Base-by-base conservation (phyloP, 2,797 vertebrate species). In the Aythya fuligula region DNA sequence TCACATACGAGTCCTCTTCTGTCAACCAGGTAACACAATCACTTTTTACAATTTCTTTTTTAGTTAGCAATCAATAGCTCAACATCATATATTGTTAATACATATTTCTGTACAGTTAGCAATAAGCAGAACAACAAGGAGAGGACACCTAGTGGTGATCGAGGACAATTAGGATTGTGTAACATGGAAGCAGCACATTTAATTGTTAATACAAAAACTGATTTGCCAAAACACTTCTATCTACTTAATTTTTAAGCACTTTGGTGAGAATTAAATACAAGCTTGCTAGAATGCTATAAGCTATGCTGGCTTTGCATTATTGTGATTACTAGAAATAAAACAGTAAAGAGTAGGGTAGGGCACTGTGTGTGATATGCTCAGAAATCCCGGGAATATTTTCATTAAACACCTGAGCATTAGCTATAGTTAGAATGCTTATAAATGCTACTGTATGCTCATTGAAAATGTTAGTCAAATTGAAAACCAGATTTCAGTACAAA, bases 101-200 rank as follows among this genome's bases (percentile, higher is more conserved):
- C 0, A 1, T 13, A 12, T 0, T n/a, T 70, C 39, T 27, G 43
- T 10, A 27, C 13, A 3, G 2, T 1, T 57, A 88, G 34, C 25
- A 75, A 56, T 2, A 80, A 86, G 75, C 25, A 91, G 81, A 12
- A 34, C 56, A 12, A 34, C 56, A 70, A 65, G 41, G 89, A 97
- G 92, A 96, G 94, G 97, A 97, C 97, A 97, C 87, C 96, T 97
- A 96, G 95, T 97, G 95, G 93, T 90, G 61, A 39, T 57, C 36
- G 69, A 51, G 43, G 43, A 90, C 74, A 92, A 43, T 56, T 45
- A 41, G 60, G 36, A 32, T 8, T 60, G 38, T 14, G 30, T 11
- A 69, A 22, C 6, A 2, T 4, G 27, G 56, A 34, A 74, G 36
- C 45, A 51, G 39, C 8, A 15, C 11, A 6, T n/a, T 32, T 75